A percentile compares a stretch with the other conserved stretches of the same genome.
Conservation (phyloP, 2,888 invertebrate genomes). For the Drosophila birchii region DNA sequence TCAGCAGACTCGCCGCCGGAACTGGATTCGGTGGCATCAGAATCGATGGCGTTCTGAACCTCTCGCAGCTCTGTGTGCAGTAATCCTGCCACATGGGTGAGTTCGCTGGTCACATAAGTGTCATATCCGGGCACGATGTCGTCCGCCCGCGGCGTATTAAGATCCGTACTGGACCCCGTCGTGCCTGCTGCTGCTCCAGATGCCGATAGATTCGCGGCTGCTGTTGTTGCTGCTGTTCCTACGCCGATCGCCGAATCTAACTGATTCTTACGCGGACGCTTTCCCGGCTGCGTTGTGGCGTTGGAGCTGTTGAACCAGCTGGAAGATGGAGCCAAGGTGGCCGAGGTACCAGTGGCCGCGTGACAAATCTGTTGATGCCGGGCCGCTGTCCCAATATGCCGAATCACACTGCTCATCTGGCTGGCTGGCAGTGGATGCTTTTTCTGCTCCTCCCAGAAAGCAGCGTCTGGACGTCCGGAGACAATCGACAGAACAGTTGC, state of each 20-base stretch:
- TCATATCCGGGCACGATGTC: slow-evolving; percentile 84
- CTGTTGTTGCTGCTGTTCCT: slow-evolving; percentile 4
- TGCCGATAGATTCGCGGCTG: slow-evolving; percentile 3
- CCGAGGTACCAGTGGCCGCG: slow-evolving; percentile 63
- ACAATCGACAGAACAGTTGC: slow-evolving; percentile 67
- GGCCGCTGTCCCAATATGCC: slow-evolving; percentile 81
- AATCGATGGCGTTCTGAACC: slow-evolving; percentile 92
- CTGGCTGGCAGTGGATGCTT: slow-evolving; percentile 85
- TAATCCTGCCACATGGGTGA: slow-evolving; percentile 90
- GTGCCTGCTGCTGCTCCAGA: slow-evolving; percentile 10
- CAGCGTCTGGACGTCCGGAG: slow-evolving; percentile 68
- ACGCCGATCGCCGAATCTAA: slow-evolving; percentile 27
- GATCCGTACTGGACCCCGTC: slow-evolving; percentile 9
- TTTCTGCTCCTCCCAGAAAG: slow-evolving; percentile 83
- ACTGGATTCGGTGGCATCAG: slow-evolving; percentile 96
- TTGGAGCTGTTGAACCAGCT: slow-evolving; percentile 61
- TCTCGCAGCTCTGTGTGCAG: slow-evolving; percentile 90
- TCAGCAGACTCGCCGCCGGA: slow-evolving; percentile 98
- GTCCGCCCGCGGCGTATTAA: slow-evolving; percentile 57
- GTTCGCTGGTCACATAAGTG: slow-evolving; percentile 85
- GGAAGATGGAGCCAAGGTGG: slow-evolving; percentile 66
- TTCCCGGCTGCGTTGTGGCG: slow-evolving; percentile 47
- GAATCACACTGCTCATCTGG: slow-evolving; percentile 86
- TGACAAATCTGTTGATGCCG: slow-evolving; percentile 80
- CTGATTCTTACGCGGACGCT: slow-evolving; percentile 57